A percentile compares a stretch with the other conserved stretches of the same genome.
phyloP scores from a whole-genome alignment of 2,888 invertebrate genomes.

The Dicyrtoma fusca region DNA sequence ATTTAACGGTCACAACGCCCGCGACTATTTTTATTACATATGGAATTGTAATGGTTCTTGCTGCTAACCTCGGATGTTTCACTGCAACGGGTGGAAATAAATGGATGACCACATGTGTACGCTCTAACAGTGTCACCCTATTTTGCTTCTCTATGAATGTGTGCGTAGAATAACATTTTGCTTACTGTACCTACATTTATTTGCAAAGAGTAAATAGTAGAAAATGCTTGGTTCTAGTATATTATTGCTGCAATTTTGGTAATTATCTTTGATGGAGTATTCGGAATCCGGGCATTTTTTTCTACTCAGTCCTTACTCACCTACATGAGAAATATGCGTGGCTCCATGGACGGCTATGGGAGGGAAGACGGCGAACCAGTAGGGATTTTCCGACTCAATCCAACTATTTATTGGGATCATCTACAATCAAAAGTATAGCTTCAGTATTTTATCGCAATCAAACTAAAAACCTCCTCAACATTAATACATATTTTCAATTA shows the following conservation, averaged over 20 bases:
- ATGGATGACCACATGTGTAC: constrained; percentile 24
- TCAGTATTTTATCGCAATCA: neutral
- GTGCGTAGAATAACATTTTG: neutral
- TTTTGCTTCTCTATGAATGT: neutral
- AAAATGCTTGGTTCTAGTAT: constrained; percentile 30
- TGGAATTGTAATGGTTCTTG: constrained; percentile 37
- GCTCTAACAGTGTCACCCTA: neutral
- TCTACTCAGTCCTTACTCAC: constrained; percentile 20
- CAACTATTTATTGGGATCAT: constrained; percentile 44
- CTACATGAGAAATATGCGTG: constrained; percentile 28
- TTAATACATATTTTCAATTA: too few relatives aligned
- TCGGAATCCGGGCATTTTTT: constrained; percentile 39
- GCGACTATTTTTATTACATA: constrained; percentile 46
- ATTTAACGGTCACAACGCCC: constrained; percentile 43
- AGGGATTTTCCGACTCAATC: constrained; percentile 38
- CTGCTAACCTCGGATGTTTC: constrained; percentile 45
- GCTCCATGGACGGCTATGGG: constrained; percentile 34
- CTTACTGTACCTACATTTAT: too few relatives aligned
- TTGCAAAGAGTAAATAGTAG: neutral
- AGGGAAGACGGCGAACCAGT: constrained; percentile 8
- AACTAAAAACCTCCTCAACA: neutral
- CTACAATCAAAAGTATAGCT: constrained; percentile 35
- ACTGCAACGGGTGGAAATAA: constrained; percentile 35
- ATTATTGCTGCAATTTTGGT: constrained; percentile 29
- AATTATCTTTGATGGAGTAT: constrained; percentile 31